Evolutionary conservation across 2,888 invertebrate species (phyloP).

Genomic region (Octonoba sinensis): DNA sequence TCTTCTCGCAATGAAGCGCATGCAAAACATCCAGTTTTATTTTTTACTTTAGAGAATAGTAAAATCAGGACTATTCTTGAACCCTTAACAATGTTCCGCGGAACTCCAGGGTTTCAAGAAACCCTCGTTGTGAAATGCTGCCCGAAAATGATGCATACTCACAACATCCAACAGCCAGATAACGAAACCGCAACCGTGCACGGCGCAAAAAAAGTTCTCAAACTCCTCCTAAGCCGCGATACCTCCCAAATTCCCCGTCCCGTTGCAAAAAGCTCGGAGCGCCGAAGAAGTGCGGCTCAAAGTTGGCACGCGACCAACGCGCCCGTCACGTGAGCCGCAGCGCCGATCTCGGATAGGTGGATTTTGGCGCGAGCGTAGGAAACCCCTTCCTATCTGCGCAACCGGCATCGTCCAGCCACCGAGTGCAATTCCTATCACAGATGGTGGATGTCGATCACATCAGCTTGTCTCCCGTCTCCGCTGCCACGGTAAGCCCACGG

Average conservation of each 20-base stretch:
- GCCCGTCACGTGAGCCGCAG: slow-evolving; percentile 39
- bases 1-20: too few species aligned
- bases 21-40: too few species aligned
- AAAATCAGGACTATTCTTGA: too few species aligned
- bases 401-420: slow-evolving; percentile 2
- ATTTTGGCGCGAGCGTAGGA: slow-evolving; percentile 49
- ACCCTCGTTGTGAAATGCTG: too few species aligned
- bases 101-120: too few species aligned
- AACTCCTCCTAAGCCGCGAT: not conserved
- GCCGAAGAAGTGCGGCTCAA: slow-evolving; percentile 24
- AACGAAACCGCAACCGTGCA: too few species aligned
- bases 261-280: slow-evolving; percentile 27
- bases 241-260: not conserved
- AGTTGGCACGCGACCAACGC: slow-evolving; percentile 60
- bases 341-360: slow-evolving; percentile 18
- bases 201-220: too few species aligned
- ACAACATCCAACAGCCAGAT: too few species aligned
- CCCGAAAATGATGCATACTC: too few species aligned
- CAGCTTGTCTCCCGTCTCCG: slow-evolving; percentile 32
- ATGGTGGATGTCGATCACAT: slow-evolving; percentile 50
- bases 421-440: slow-evolving; percentile 3
- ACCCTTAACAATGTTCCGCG: too few species aligned
- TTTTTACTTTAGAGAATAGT: too few species aligned
- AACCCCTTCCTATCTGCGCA: slow-evolving; percentile 36
- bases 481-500: slow-evolving; percentile 30